Evolutionary conservation across 2,888 invertebrate genomes (phyloP).

Genomic region (Orthonevra nobilis): DNA sequence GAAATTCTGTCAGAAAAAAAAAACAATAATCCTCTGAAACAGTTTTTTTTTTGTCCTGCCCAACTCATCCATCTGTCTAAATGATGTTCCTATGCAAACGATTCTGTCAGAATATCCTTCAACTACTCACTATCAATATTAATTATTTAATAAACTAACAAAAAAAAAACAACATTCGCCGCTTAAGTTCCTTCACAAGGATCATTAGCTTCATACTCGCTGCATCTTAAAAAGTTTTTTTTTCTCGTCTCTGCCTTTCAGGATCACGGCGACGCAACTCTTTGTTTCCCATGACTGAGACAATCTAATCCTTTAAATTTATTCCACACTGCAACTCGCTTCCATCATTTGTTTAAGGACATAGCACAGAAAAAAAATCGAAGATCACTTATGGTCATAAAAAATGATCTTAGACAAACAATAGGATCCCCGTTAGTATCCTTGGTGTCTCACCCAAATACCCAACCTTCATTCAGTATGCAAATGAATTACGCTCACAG

Average conservation of each 20-base stretch:
- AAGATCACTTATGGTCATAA: constrained; percentile 70
- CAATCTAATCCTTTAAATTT: constrained; percentile 71
- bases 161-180: constrained; percentile 35
- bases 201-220: constrained; percentile 58
- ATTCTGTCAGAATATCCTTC: constrained; percentile 15
- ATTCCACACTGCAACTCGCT: constrained; percentile 71
- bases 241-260: neutral
- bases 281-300: constrained; percentile 69
- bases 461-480: constrained; percentile 41
- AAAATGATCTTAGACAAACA: constrained; percentile 67
- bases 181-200: constrained; percentile 39
- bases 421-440: constrained; percentile 66
- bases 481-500: constrained; percentile 57
- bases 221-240: constrained; percentile 17
- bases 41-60: neutral
- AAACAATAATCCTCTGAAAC: constrained; percentile 31
- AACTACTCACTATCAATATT: constrained; percentile 63
- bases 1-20: neutral
- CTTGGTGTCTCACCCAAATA: constrained; percentile 35
- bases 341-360: constrained; percentile 60
- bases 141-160: constrained; percentile 53
- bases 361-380: constrained; percentile 42
- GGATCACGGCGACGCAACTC: constrained; percentile 23
- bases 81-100: constrained; percentile 64
- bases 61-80: constrained; percentile 54